Conservation (phyloP, 2,797 vertebrate genomes). For the Kryptolebias ocellatus region DNA sequence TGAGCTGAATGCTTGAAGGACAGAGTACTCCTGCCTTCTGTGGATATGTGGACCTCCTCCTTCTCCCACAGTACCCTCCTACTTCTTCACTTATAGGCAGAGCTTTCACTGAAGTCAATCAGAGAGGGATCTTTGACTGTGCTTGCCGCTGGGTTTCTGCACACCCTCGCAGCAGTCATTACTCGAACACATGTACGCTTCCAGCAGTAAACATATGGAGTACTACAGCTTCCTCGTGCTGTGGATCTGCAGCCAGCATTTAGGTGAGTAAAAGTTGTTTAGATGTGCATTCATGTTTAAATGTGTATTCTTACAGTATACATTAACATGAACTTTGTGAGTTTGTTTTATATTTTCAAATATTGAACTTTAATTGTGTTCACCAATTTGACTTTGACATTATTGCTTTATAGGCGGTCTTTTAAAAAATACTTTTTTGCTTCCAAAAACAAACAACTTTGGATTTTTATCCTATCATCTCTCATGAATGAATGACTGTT, state of each 20-base stretch:
- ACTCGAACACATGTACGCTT: constrained; percentile 35
- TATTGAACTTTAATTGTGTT: constrained; percentile 15
- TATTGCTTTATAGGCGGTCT: constrained; percentile 18
- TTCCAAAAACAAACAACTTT: background rate
- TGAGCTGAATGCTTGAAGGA: constrained; percentile 46
- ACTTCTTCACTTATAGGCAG: constrained; percentile 78
- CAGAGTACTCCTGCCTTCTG: constrained; percentile 50
- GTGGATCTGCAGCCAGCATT: constrained; percentile 86
- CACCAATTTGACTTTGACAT: constrained; percentile 10
- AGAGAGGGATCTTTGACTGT: constrained; percentile 76
- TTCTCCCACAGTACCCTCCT: constrained; percentile 80
- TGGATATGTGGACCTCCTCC: constrained; percentile 72
- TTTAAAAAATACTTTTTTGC: background rate
- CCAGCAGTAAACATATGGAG: constrained; percentile 84
- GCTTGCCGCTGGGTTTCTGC: constrained; percentile 74
- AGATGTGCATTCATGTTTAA: constrained; percentile 13
- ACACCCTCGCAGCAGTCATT: constrained; percentile 28
- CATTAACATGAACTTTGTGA: no score
- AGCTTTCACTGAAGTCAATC: constrained; percentile 79
- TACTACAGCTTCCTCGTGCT: constrained; percentile 87
- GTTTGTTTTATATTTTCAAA: background rate
- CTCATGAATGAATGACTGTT: constrained; percentile 32
- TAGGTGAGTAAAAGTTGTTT: constrained; percentile 84
- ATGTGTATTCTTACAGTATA: background rate
- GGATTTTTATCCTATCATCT: constrained; percentile 8